These are phyloP conservation scores for Notechis scutatus DNA, from an alignment of 2,113 vertebrate species.

Conservation along the genomic window DNA sequence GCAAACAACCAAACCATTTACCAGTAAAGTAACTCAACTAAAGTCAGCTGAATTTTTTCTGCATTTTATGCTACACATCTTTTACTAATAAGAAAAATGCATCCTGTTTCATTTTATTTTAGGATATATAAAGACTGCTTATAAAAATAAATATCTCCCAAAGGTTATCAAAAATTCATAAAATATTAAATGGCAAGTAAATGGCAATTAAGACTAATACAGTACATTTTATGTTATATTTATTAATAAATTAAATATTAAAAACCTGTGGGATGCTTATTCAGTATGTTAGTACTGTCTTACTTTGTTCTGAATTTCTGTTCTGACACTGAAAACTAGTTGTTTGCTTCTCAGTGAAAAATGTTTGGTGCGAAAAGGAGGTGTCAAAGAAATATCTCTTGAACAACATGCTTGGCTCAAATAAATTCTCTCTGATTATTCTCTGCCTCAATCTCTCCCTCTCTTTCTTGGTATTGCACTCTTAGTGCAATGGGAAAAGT, in stretches of 20 bases:
- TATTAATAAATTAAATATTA: neutral
- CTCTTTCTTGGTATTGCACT: neutral
- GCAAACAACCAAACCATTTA: neutral
- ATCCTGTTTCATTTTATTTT: neutral
- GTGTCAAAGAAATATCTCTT: neutral
- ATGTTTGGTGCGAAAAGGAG: neutral
- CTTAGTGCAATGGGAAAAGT: neutral
- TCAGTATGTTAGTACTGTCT: neutral
- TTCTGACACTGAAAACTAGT: neutral
- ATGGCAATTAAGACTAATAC: neutral
- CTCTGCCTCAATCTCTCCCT: neutral
- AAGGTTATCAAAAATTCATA: neutral
- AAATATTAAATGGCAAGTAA: neutral
- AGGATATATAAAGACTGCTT: neutral
- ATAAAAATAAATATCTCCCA: neutral
- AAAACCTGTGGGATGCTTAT: neutral
- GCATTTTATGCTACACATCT: neutral
- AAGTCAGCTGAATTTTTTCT: neutral
- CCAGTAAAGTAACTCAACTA: neutral
- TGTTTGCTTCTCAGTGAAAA: neutral
- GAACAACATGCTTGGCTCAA: neutral
- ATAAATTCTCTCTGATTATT: neutral
- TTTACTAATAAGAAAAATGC: neutral
- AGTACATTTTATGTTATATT: neutral
- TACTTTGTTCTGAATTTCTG: neutral